Evolutionary conservation across 2,888 invertebrate genomes (phyloP).

Genomic region (Leptinotarsa tumamoca): DNA sequence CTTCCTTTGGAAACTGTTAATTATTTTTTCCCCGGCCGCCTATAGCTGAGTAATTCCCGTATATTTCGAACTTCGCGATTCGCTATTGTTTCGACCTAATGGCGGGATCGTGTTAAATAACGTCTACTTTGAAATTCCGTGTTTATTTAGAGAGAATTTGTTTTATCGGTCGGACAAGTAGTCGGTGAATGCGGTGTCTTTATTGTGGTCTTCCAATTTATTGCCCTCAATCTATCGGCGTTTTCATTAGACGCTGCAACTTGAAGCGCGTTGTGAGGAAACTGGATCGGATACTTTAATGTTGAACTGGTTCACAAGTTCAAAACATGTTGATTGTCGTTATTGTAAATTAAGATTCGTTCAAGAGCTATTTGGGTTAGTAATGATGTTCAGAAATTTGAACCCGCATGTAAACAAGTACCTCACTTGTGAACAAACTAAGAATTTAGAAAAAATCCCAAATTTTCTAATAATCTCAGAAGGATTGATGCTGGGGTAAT

Average conservation of each 20-base stretch:
- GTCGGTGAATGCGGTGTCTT: constrained; percentile 15
- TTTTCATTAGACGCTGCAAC: neutral
- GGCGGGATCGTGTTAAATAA: constrained; percentile 16
- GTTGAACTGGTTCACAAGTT: no score
- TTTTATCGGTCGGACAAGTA: constrained; percentile 12
- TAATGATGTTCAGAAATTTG: no score
- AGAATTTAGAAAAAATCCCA: no score
- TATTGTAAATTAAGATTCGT: no score
- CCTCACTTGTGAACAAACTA: no score
- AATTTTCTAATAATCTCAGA: no score
- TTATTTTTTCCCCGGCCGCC: constrained; percentile 27
- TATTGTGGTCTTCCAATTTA: constrained; percentile 13
- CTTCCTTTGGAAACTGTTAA: constrained; percentile 49
- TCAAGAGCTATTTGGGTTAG: no score
- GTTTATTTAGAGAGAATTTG: constrained; percentile 19
- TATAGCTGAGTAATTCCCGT: constrained; percentile 21
- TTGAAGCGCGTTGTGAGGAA: neutral
- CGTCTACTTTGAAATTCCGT: neutral
- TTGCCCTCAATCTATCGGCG: neutral
- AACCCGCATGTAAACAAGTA: no score
- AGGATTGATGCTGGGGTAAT: no score
- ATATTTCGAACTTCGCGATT: constrained; percentile 20
- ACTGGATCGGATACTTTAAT: neutral
- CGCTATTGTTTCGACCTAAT: constrained; percentile 15
- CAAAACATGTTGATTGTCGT: no score